These are phyloP conservation scores for Heliconius ismenius DNA, from an alignment of 2,888 invertebrate species.

Conservation along the genomic window DNA sequence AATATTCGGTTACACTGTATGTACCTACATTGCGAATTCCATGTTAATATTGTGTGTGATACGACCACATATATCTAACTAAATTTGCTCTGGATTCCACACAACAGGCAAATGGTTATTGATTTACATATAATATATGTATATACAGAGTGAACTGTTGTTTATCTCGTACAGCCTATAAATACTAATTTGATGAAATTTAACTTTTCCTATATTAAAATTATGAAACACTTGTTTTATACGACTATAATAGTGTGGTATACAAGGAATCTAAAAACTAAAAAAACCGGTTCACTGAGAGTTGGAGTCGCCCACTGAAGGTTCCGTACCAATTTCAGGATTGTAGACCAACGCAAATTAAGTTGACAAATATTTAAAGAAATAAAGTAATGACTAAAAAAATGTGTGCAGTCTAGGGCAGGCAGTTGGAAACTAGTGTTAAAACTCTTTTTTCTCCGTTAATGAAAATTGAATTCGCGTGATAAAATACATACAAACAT, in stretches of 20 bases:
- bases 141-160: not conserved
- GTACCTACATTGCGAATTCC: slow-evolving; percentile 4
- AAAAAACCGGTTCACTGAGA: not conserved
- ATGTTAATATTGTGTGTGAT: slow-evolving; percentile 6
- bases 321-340: no score
- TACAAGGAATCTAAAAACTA: no score
- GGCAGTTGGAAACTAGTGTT: no score
- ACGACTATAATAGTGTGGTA: no score
- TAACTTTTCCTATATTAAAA: no score
- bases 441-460: no score
- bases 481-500: not conserved
- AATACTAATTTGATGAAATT: not conserved
- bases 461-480: not conserved
- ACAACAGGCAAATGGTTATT: slow-evolving; percentile 12
- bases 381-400: no score
- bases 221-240: no score
- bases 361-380: no score
- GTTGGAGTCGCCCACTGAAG: no score
- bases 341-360: no score
- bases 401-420: no score
- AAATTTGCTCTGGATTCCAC: slow-evolving; percentile 1
- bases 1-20: not conserved
- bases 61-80: slow-evolving; percentile 6
- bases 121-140: not conserved
- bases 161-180: not conserved